phyloP scores from a whole-genome alignment of 1,140 invertebrate species.

The Lucilia sericata region DNA sequence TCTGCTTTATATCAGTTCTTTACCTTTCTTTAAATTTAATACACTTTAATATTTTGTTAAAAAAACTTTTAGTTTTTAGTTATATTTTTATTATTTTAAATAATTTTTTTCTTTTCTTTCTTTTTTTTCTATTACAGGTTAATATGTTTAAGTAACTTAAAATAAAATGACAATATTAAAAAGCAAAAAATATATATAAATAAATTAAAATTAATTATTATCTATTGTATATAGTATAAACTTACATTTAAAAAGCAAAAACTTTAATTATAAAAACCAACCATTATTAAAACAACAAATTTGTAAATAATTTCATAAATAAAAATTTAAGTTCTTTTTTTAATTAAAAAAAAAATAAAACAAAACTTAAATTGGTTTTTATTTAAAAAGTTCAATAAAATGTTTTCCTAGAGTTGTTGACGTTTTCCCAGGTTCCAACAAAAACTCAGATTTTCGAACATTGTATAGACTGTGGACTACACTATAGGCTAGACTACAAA shows the following conservation, averaged over 20 bases:
- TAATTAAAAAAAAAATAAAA: neutral
- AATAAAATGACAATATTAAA: constrained; percentile 51
- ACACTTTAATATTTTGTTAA: no score
- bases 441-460: no score
- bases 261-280: constrained; percentile 25
- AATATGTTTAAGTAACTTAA: neutral
- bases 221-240: constrained; percentile 19
- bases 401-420: no score
- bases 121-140: constrained; percentile 34
- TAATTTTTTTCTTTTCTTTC: neutral
- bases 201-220: neutral
- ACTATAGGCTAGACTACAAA: no score
- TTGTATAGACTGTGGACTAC: no score
- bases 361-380: constrained; percentile 46
- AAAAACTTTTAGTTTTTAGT: no score
- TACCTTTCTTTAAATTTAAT: neutral
- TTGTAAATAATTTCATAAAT: neutral
- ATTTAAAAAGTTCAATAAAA: constrained; percentile 45
- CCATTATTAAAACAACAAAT: neutral
- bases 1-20: constrained; percentile 8
- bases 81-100: constrained; percentile 2
- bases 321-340: neutral
- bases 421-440: no score
- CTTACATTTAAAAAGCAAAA: neutral
- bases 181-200: neutral